Conservation (phyloP, 2,797 vertebrate genomes). For the Echeneis naucrates region DNA sequence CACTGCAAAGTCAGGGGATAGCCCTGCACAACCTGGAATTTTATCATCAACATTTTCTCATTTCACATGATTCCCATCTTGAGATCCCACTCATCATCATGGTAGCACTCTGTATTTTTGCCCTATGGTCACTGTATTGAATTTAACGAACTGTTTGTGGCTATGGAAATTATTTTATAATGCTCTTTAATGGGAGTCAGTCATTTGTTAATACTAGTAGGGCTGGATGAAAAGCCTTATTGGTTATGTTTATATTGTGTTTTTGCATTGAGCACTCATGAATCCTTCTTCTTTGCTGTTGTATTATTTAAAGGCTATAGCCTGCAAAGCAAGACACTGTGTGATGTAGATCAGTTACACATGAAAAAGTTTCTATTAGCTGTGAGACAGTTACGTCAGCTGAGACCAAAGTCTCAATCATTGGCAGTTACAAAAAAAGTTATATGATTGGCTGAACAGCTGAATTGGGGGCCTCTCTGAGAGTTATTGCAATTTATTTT, state of each 20-base stretch:
- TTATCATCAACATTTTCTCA: constrained; percentile 64
- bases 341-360: constrained; percentile 29
- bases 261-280: constrained; percentile 53
- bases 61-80: constrained; percentile 63
- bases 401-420: constrained; percentile 68
- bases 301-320: constrained; percentile 66
- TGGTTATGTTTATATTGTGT: too few relatives aligned
- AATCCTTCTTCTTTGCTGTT: constrained; percentile 63
- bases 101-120: constrained; percentile 54
- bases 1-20: constrained; percentile 5
- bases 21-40: constrained; percentile 40
- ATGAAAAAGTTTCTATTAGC: constrained; percentile 40
- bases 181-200: constrained; percentile 67
- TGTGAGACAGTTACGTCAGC: constrained; percentile 45
- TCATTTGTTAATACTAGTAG: constrained; percentile 63
- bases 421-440: constrained; percentile 66
- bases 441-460: constrained; percentile 56
- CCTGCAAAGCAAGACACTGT: constrained; percentile 19
- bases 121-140: constrained; percentile 64
- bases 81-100: constrained; percentile 51
- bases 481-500: constrained; percentile 71
- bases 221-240: constrained; percentile 45
- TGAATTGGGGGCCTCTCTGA: constrained; percentile 37
- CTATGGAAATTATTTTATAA: constrained; percentile 60
- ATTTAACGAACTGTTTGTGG: constrained; percentile 54